phyloP scores from a whole-genome alignment of 2,797 vertebrate species.

The Notolabrus celidotus region DNA sequence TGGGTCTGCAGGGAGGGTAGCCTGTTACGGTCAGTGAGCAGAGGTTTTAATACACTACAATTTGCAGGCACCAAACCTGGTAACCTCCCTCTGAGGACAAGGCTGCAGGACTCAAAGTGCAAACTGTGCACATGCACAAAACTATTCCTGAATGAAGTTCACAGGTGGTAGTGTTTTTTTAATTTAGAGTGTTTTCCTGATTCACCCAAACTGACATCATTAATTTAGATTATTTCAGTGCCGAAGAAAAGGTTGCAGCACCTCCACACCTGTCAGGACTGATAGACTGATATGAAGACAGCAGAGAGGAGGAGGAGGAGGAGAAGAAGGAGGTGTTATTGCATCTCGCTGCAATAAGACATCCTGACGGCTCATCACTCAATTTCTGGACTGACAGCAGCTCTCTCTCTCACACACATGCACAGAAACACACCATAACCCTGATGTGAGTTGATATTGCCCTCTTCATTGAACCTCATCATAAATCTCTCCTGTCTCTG shows the following conservation, averaged over 20 bases:
- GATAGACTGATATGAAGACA: slow-evolving; percentile 21
- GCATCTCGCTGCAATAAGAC: slow-evolving; percentile 48
- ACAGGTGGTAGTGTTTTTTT: background rate
- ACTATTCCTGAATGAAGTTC: background rate
- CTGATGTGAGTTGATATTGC: background rate
- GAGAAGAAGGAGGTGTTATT: slow-evolving; percentile 23
- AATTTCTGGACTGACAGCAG: slow-evolving; percentile 5
- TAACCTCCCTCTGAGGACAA: background rate
- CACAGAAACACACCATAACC: background rate
- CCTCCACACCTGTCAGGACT: background rate
- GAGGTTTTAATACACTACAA: background rate
- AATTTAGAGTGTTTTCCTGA: background rate
- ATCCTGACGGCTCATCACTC: slow-evolving; percentile 40
- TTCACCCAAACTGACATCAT: background rate
- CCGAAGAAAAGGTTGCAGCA: background rate
- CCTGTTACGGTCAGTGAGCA: background rate
- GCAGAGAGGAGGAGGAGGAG: background rate
- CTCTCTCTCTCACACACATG: slow-evolving; percentile 6
- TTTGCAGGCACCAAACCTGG: background rate
- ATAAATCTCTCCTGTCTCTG: background rate
- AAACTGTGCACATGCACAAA: background rate
- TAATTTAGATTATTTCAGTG: slow-evolving; percentile 3
- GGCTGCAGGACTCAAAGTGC: background rate
- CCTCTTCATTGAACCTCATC: background rate
- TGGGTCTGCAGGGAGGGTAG: background rate